Evolutionary conservation across 2,888 invertebrate genomes (phyloP), one percentile per base, ranked within the genome.

Genomic region (Leucophenga maculata): DNA sequence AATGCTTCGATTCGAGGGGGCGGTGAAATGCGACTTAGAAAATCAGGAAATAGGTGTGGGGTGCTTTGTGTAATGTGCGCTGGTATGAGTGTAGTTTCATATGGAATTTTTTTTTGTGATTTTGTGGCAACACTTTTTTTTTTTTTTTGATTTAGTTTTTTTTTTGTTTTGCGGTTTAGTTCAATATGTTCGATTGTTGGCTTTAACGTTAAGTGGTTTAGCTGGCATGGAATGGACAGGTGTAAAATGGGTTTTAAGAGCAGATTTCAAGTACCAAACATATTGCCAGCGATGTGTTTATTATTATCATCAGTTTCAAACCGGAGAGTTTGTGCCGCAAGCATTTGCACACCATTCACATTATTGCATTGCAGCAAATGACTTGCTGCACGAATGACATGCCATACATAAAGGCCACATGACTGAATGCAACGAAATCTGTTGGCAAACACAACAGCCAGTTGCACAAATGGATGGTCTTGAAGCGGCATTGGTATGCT

Each of bases 171-270:
- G 62, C 20, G 62, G 62, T 64, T 64, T 64, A 32, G 46, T 16
- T n/a, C 46, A 64, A 46, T 46, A 11, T 46, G 62, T 46, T 64
- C 20, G 22, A 44, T 64, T 64, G n/a, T 64, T 48, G 62, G 48
- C 62, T 64, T 64, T 18, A 14, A 20, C n/a, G 18, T 16, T 64
- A 64, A 64, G 62, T 20, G 46, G 20, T 64, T 64, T 64, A 48
- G 46, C 22, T 50, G 14, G 50, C 50, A 50, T 39, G 39, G 6
- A 39, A 11, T 8, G 11, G 39, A 39, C 39, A 39, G 39, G 39
- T 39, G 39, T 39, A 39, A 39, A 39, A 39, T 26, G 26, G 26
- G 26, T 26, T 3, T 26, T 26, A 39, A 39, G 39, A 39, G 11
- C 8, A 39, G 39, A 1, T 39, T 39, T 39, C 39, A 39, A 39